Conservation (phyloP, 2,797 vertebrate genomes). For the Hypotaenidia okinawae region DNA sequence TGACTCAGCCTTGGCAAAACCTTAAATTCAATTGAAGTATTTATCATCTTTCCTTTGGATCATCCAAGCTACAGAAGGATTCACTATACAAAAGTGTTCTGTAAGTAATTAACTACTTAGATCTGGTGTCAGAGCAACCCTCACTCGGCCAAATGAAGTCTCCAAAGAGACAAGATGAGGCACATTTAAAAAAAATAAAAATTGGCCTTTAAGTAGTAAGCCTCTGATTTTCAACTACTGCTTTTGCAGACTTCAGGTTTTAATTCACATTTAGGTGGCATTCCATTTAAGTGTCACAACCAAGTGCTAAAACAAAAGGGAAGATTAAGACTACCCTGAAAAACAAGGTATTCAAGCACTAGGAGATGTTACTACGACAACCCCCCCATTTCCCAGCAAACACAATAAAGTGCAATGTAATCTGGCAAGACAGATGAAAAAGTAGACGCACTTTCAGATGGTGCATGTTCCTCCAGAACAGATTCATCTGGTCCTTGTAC, state of each 20-base stretch:
- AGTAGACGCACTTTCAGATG: constrained; percentile 61
- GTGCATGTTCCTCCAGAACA: constrained; percentile 64
- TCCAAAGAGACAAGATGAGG: not conserved
- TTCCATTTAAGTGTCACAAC: not conserved
- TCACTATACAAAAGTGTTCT: not conserved
- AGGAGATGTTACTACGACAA: not conserved
- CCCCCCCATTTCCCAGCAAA: not conserved
- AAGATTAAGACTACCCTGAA: not conserved
- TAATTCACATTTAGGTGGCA: not conserved
- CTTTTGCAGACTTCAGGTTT: not conserved
- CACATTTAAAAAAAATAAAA: not conserved
- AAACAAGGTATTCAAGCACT: not conserved
- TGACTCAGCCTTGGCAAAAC: not conserved
- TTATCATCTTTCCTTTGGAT: not conserved
- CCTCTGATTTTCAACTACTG: not conserved
- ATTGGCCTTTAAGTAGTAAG: not conserved
- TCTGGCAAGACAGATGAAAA: not conserved
- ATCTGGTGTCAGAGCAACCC: not conserved
- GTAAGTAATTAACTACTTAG: not conserved
- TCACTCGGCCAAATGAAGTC: not conserved
- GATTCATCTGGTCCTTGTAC: constrained; percentile 81
- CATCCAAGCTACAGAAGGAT: not conserved
- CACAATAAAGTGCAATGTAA: not conserved
- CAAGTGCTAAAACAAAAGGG: not conserved
- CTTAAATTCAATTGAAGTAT: not conserved